These are phyloP conservation scores for Colaptes auratus DNA, from an alignment of 2,113 vertebrate species.

Conservation along the genomic window DNA sequence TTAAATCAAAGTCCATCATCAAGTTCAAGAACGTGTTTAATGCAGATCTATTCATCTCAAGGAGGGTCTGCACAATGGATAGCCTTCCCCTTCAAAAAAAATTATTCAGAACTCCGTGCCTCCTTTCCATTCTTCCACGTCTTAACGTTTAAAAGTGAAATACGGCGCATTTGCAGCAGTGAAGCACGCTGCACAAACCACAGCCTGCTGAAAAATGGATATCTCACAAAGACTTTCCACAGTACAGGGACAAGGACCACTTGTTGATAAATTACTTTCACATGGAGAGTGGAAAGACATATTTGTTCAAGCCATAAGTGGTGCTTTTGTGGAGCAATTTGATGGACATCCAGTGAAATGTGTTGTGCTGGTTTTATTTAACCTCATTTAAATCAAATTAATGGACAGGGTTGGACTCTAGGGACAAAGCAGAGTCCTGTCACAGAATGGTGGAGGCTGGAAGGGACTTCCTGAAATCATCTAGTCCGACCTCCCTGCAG, in stretches of 20 bases:
- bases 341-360: slow-evolving; percentile 24
- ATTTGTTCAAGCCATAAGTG: background rate
- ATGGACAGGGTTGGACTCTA: background rate
- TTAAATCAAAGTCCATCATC: background rate
- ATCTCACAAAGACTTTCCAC: slow-evolving; percentile 39
- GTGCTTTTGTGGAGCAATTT: slow-evolving; percentile 35
- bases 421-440: background rate
- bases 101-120: slow-evolving; percentile 6
- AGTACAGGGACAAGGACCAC: slow-evolving; percentile 64
- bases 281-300: background rate
- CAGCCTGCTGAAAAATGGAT: background rate
- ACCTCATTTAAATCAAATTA: slow-evolving; percentile 17
- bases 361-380: background rate
- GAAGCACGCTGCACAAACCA: background rate
- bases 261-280: slow-evolving; percentile 66
- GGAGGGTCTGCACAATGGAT: slow-evolving; percentile 7
- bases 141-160: slow-evolving; percentile 17
- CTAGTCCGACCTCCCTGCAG: too few relatives aligned
- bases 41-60: slow-evolving; percentile 43
- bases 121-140: background rate
- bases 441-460: too few relatives aligned
- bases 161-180: background rate
- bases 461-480: too few relatives aligned
- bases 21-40: slow-evolving; percentile 48
- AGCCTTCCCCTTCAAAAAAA: slow-evolving; percentile 38